Conservation (phyloP, 2,888 invertebrate genomes). For the Napeogenes inachia region DNA sequence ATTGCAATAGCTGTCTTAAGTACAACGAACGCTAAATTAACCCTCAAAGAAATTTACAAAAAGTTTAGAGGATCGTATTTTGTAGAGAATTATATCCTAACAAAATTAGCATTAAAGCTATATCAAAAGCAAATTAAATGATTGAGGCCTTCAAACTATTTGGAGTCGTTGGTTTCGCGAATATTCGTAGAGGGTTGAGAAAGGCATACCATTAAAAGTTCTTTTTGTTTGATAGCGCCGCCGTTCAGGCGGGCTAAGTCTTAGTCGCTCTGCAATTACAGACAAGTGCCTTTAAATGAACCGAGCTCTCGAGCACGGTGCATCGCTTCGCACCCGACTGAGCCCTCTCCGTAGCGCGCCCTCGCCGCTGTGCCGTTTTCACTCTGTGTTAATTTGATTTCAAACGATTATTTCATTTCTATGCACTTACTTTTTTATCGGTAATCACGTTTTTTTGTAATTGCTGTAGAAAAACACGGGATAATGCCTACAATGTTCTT, state of each 20-base stretch:
- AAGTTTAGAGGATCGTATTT: not conserved
- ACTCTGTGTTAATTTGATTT: slow-evolving; percentile 63
- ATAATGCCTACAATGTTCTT: not conserved
- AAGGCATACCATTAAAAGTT: slow-evolving; percentile 69
- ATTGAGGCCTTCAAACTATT: slow-evolving; percentile 35
- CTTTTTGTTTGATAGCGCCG: slow-evolving; percentile 67
- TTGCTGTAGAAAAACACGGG: not conserved
- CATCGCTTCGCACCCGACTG: slow-evolving; percentile 66
- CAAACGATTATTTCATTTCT: slow-evolving; percentile 46
- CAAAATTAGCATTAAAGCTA: slow-evolving; percentile 17
- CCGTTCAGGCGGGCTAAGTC: slow-evolving; percentile 63
- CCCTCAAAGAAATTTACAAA: not conserved
- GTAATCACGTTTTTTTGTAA: not conserved
- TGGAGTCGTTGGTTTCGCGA: slow-evolving; percentile 16
- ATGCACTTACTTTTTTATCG: slow-evolving; percentile 17
- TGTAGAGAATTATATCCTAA: not conserved
- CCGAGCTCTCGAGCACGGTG: slow-evolving; percentile 75
- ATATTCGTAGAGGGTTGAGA: slow-evolving; percentile 43
- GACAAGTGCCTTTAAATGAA: slow-evolving; percentile 77
- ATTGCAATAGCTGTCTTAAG: slow-evolving; percentile 60
- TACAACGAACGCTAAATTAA: slow-evolving; percentile 23
- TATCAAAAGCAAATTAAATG: slow-evolving; percentile 33
- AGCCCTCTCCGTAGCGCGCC: slow-evolving; percentile 50
- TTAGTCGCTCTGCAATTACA: slow-evolving; percentile 75
- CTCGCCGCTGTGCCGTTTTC: slow-evolving; percentile 49